These are phyloP conservation scores for Xerus rutilus DNA, from an alignment of 2,797 vertebrate genomes.

Conservation along the genomic window DNA sequence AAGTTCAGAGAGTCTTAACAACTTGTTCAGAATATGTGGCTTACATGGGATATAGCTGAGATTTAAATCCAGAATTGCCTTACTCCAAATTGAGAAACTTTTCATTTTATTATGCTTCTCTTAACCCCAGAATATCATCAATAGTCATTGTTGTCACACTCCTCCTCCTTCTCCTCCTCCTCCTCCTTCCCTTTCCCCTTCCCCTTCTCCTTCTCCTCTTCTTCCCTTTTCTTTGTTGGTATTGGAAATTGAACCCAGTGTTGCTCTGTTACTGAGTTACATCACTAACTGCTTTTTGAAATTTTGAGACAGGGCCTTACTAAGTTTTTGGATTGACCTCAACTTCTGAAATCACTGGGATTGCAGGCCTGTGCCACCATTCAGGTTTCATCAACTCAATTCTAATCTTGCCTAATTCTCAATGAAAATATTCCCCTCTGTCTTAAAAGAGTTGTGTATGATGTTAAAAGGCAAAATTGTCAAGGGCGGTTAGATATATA, in stretches of 20 bases:
- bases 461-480: neutral
- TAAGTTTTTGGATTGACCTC: too few relatives aligned
- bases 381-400: neutral
- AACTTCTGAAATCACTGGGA: too few relatives aligned
- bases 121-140: neutral
- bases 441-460: neutral
- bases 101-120: neutral
- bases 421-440: neutral
- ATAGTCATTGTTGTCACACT: too few relatives aligned
- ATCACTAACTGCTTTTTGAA: too few relatives aligned
- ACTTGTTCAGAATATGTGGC: neutral
- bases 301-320: too few relatives aligned
- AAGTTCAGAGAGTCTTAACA: conserved; percentile 14
- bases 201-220: too few relatives aligned
- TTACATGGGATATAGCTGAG: neutral
- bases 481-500: neutral
- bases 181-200: too few relatives aligned
- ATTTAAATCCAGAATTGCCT: conserved; percentile 24
- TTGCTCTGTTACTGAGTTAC: too few relatives aligned
- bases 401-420: conserved; percentile 24
- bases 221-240: too few relatives aligned
- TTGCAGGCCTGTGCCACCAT: too few relatives aligned
- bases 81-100: neutral
- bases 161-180: too few relatives aligned
- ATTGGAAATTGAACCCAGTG: too few relatives aligned